Base-by-base conservation (phyloP, 2,797 vertebrate genomes). In the Muscicapa comitata region DNA sequence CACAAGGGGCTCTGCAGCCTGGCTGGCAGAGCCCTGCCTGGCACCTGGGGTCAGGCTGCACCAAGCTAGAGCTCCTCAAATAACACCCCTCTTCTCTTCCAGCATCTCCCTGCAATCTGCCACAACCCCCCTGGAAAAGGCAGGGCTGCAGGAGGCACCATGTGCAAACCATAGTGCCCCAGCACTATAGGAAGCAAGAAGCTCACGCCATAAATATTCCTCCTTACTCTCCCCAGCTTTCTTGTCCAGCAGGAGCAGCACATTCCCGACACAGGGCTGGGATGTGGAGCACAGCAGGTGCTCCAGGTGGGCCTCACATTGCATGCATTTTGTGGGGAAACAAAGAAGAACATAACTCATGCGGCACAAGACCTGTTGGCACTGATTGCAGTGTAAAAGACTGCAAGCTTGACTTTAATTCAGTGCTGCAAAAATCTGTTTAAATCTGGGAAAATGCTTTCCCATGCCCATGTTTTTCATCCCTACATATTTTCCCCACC, bases 201-300 rank as follows among this genome's bases (percentile, higher is more conserved):
- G 48, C 25, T 61, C 59, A 21, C 35, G 43, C 10, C 45, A 9
- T 50, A 73, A 88, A 72, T 55, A 51, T 24, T 55, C 13, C 24
- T 63, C 42, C 33, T 48, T 18, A 35, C 23, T 68, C 43, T 71
- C 20, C 35, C 33, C 4, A 7, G 10, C 6, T 70, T 68, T 35
- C n/a, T 5, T 33, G 67, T 48, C 63, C 13, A 3, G 31, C 38
- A 70, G 55, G 33, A 90, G 37, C 17, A 26, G 35, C 40, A 43
- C 40, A 38, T 61, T 25, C 14, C 63, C 0, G 0, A 57, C 43
- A 53, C 13, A 51, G n/a, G 3, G 2, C 45, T 33, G 54, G 48
- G 35, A 40, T 28, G 54, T 10, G 38, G 38, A 25, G 26, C 1
- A 3, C 62, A 63, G 33, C 20, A 53, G 65, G n/a, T 51, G 43